phyloP scores from a whole-genome alignment of 2,113 vertebrate genomes.

The Empidonax alnorum region DNA sequence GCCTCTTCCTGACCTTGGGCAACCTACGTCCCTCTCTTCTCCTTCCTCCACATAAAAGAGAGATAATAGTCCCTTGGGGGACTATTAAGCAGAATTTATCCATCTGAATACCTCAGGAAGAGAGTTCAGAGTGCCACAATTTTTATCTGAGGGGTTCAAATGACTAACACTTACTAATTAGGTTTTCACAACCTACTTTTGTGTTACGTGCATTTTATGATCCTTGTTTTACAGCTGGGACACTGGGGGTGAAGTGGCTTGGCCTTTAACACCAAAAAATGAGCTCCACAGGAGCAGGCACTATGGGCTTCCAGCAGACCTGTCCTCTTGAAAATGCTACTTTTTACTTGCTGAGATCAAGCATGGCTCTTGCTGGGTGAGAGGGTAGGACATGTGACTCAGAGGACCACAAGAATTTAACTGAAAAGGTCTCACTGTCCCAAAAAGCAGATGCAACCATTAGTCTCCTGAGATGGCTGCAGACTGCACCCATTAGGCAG shows the following conservation, averaged over 20 bases:
- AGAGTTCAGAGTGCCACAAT: not conserved
- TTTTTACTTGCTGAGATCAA: not conserved
- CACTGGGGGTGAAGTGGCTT: not conserved
- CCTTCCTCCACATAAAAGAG: not conserved
- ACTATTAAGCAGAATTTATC: not conserved
- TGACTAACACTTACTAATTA: not conserved
- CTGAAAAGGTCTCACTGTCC: not conserved
- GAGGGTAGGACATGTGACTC: not conserved
- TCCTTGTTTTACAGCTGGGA: not conserved
- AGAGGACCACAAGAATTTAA: accelerated
- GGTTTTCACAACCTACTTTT: not conserved
- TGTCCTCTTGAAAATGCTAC: not conserved
- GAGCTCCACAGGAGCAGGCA: not conserved
- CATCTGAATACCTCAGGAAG: not conserved
- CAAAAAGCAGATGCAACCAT: not conserved
- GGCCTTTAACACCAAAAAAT: not conserved
- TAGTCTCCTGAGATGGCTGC: not conserved
- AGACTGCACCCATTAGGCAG: not conserved
- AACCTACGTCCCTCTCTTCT: not conserved
- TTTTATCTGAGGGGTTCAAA: not conserved
- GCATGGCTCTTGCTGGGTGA: not conserved
- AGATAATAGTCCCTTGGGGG: not conserved
- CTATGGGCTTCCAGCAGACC: not conserved
- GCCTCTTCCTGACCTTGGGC: not conserved
- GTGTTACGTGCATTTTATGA: not conserved